Evolutionary conservation across 2,797 vertebrate genomes (phyloP), one percentile per base, ranked within the genome.

Genomic region (Hoplostethus mediterraneus): DNA sequence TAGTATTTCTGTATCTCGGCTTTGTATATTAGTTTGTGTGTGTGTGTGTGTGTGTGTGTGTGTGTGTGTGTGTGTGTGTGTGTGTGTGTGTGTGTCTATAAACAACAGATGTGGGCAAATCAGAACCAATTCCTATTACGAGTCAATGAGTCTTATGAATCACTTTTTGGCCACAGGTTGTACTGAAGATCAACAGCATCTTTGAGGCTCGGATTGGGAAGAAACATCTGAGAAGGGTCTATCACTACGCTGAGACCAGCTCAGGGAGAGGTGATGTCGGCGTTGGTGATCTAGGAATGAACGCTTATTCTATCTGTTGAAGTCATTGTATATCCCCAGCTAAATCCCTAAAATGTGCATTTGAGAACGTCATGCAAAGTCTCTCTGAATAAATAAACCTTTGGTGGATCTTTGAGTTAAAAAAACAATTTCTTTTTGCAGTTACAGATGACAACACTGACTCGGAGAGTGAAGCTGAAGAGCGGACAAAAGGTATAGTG

Each of bases 371-470:
- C 38, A 40, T 40, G 38, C 38, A 40, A 40, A 40, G 1, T 40
- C 10, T 40, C 38, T n/a, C n/a, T n/a, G n/a, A n/a, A n/a, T 2
- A 40, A 40, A 40, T 40, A 40, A 40, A 40, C 38, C 1, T 3
- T 42, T 11, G 2, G 2, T 64, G 7, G 7, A 2, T 56, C 8
- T 69, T 62, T 56, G 38, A 3, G 28, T 52, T 10, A 53, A 51
- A 1, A 1, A 47, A 13, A 60, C 16, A 4, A n/a, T 36, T 69
- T 70, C 49, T 44, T 0, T 63, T 73, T 69, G 52, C 83, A 97
- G 96, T 94, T 79, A 96, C 96, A 56, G 96, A 97, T 81, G 96
- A 97, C 52, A 97, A 97, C 85, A 97, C 96, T 10, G 96, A 97
- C 89, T 97, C 96, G 0, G 97, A 97, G 87, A 97, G 96, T 38